These are phyloP conservation scores for Incurvaria masculella DNA, from an alignment of 2,888 invertebrate genomes.

Conservation along the genomic window DNA sequence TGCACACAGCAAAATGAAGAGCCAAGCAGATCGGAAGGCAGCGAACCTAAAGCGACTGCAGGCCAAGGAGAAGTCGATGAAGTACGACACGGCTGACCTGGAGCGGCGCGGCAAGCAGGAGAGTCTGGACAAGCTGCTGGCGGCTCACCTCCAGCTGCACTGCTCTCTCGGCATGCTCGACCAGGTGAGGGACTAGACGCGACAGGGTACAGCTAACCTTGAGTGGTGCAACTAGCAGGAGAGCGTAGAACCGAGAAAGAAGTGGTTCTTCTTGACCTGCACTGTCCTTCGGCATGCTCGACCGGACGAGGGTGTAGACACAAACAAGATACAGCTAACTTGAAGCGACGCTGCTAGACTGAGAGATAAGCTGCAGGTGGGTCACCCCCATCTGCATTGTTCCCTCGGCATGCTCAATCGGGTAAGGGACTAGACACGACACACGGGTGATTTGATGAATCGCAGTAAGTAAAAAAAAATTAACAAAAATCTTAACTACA, in stretches of 20 bases:
- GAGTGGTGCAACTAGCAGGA: not conserved
- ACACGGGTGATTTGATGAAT: no score
- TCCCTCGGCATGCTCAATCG: no score
- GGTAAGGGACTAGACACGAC: not conserved
- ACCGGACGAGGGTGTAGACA: no score
- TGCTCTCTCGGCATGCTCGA: constrained; percentile 54
- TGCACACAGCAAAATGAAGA: constrained; percentile 27
- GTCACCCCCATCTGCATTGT: no score
- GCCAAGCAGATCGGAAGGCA: constrained; percentile 34
- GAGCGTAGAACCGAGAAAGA: no score
- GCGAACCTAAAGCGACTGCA: constrained; percentile 33
- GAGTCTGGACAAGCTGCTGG: constrained; percentile 55
- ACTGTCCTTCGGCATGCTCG: no score
- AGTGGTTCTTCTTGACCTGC: no score
- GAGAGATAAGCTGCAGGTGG: no score
- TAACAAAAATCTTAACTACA: no score
- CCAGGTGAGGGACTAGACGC: constrained; percentile 28
- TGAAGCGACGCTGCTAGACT: no score
- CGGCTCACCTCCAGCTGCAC: constrained; percentile 67
- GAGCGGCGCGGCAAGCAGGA: constrained; percentile 48
- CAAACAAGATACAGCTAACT: no score
- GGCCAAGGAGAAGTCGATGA: constrained; percentile 38
- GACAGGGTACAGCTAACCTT: not conserved
- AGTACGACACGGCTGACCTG: constrained; percentile 33
- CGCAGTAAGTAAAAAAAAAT: no score